Evolutionary conservation across 1,140 invertebrate species (phyloP), one percentile per base, ranked within the genome.

Genomic region (Lucilia cuprina): DNA sequence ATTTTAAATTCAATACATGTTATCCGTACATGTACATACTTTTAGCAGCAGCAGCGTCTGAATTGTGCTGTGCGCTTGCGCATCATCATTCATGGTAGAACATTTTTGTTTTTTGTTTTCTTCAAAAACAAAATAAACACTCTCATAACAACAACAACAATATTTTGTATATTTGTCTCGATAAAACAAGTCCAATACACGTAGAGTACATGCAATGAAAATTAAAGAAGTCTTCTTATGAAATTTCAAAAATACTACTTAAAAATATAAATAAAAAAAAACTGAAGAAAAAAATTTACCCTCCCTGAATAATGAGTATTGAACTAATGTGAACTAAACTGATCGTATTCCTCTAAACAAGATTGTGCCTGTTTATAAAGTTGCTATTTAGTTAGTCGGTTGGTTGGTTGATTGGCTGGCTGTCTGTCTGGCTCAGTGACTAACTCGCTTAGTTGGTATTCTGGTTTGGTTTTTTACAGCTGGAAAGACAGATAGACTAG

Each of bases 61-160:
- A 19, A 21, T 49, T 47, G 41, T 17, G n/a, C n/a, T 77, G 74
- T 49, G 77, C 77, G 77, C 77, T 34, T 80, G 77, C 77, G 77
- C 77, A 80, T 80, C 77, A 80, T 80, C 77, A 80, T 80, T 80
- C 77, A 49, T n/a, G 49, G 77, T 80, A 47, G n/a, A 80, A n/a
- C 19, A 21, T 9, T 70, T 21, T 21, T n/a, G 12, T 70, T 21
- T 19, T 21, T 21, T 21, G 21, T 8, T 9, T n/a, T n/a, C n/a
- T n/a, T n/a, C n/a, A 70, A 70, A 21, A 70, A 70, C 19, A 70
- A 70, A 70, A 70, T 5, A 70, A 21, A 70, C n/a, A 70, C 65
- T 4, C 65, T 21, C 65, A 70, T 60, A 60, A 60, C 13, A 60
- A 10, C 14, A 5, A 14, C n/a, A n/a, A n/a, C n/a, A n/a, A n/a